A percentile compares a stretch with the other conserved stretches of the same genome.
These are phyloP conservation scores for Hermatobates lingyangjiaoensis DNA, from an alignment of 1,140 invertebrate species.

Conservation along the genomic window DNA sequence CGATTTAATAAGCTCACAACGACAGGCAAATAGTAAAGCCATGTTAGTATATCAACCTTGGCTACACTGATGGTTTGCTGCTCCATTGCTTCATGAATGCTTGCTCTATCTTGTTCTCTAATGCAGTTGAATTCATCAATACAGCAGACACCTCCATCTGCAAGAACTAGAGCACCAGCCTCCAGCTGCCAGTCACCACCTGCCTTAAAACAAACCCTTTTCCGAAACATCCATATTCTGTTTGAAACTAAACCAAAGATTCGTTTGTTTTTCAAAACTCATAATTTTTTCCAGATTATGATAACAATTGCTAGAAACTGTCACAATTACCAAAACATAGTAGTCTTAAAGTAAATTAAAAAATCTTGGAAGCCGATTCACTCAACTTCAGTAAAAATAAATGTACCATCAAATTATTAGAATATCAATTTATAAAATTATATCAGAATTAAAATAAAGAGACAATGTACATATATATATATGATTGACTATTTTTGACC, in stretches of 20 bases:
- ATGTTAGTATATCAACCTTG: slow-evolving; percentile 33
- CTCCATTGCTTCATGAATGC: slow-evolving; percentile 86
- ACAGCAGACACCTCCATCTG: slow-evolving; percentile 77
- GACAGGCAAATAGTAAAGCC: background rate
- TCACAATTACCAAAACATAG: no score
- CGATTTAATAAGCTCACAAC: background rate
- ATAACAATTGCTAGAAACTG: background rate
- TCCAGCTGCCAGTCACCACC: slow-evolving; percentile 74
- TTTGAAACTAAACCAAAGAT: background rate
- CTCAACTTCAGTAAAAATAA: no score
- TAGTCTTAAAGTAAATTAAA: no score
- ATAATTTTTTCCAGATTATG: background rate
- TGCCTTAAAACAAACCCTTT: slow-evolving; percentile 43
- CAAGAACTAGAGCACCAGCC: slow-evolving; percentile 62
- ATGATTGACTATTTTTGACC: no score
- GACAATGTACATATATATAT: no score
- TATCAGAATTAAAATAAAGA: no score
- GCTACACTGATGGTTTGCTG: slow-evolving; percentile 80
- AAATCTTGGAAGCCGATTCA: no score
- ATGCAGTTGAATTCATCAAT: slow-evolving; percentile 82
- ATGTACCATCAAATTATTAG: no score
- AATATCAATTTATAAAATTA: no score
- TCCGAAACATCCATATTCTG: background rate
- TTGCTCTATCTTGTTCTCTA: slow-evolving; percentile 56
- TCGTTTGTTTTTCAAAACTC: background rate